Percentiles rank a stretch among this genome's conserved stretches.
These are phyloP conservation scores for Tragelaphus oryx DNA, from an alignment of 2,797 vertebrate genomes.

Conservation along the genomic window DNA sequence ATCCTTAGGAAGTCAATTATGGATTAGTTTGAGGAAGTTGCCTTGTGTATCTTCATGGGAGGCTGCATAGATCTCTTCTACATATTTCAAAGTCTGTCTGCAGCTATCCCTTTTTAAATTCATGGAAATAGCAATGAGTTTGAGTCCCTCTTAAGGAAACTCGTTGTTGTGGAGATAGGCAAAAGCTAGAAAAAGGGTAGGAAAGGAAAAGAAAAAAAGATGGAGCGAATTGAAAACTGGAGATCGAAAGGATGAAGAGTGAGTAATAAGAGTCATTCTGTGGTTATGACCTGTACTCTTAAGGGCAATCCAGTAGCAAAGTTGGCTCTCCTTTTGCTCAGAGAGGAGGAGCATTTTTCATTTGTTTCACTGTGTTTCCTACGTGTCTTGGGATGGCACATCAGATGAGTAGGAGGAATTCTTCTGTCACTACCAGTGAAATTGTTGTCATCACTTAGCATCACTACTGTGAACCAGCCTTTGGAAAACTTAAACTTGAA, in stretches of 20 bases:
- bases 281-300: not conserved
- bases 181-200: not conserved
- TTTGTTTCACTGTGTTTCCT: not conserved
- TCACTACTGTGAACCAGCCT: not conserved
- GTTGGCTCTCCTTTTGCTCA: not conserved
- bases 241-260: not conserved
- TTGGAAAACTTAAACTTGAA: not conserved
- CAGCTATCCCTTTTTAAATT: not conserved
- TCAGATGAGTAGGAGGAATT: not conserved
- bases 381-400: not conserved
- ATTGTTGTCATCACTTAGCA: not conserved
- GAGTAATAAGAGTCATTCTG: not conserved
- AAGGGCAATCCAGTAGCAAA: not conserved
- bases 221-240: not conserved
- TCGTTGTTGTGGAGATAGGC: not conserved
- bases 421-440: not conserved
- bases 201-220: not conserved
- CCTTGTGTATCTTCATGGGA: not conserved
- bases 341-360: not conserved
- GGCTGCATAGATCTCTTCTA: not conserved
- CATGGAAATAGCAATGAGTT: not conserved
- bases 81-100: not conserved
- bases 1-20: not conserved
- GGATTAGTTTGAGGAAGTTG: slow-evolving; percentile 33
- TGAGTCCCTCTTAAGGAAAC: not conserved